Evolutionary conservation across 2,113 vertebrate species (phyloP), one percentile per base, ranked within the genome.

Genomic region (Pteronura brasiliensis): DNA sequence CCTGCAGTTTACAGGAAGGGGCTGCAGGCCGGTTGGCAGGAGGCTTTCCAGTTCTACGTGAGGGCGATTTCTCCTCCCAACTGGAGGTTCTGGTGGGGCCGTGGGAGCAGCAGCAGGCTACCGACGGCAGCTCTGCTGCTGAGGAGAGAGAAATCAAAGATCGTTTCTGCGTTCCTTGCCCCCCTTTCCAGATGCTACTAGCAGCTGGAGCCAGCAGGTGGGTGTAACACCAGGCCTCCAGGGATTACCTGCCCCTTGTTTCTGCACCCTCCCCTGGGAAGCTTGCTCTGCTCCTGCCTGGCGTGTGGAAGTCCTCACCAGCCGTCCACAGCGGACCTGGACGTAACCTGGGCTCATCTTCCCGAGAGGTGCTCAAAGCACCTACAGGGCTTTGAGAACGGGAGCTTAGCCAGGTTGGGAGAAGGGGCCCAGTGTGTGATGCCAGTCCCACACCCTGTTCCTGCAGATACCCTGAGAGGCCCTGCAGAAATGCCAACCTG

Each of bases 401-500:
- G 12, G 20, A 74, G 61, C 42, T 92, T 39, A 0, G 0, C 52
- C 44, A 49, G 76, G 44, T 0, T 0, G 0, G 0, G 3, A 71
- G 4, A 52, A 25, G 90, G 76, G 49, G 29, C 67, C 3, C 0
- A 0, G 0, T 6, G 14, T 36, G 17, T 63, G 15, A 39, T 67
- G 6, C 27, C 71, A 29, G 13, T 18, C 20, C 6, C 23, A 13
- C 12, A 2, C 25, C 44, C 69, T 9, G 0, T 76, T 88, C 79
- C 39, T 20, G 12, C 13, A 47, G 20, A 7, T 42, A 13, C 4
- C 7, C 6, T 7, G 6, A 2, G 21, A n/a, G 89, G 11, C 52
- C 14, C 61, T 76, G 29, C 12, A 10, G 12, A 12, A 1, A 9
- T 14, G 23, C 57, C 13, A 1, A 17, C 17, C 15, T 29, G 7